phyloP scores from a whole-genome alignment of 2,888 invertebrate genomes.

The Stramonita haemastoma region DNA sequence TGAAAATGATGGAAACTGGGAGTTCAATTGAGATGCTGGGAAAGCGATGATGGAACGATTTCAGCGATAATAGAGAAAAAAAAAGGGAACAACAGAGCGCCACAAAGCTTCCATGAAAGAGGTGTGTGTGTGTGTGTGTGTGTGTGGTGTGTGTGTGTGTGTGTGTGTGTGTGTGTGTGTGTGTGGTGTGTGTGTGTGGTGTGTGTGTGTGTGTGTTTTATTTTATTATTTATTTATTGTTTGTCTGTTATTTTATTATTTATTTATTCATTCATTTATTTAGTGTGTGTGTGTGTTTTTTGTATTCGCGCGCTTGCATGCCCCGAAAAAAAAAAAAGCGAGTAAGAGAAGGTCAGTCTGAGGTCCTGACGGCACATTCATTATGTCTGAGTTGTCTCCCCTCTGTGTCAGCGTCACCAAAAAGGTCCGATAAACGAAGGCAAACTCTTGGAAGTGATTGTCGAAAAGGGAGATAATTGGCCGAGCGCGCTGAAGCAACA shows the following conservation, averaged over 20 bases:
- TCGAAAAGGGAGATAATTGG: constrained; percentile 32
- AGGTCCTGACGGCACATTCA: neutral
- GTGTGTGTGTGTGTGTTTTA: no score
- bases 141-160: neutral
- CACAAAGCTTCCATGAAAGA: neutral
- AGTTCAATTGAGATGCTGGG: no score
- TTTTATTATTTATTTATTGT: no score
- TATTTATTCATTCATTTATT: no score
- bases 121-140: no score
- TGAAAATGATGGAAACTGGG: no score
- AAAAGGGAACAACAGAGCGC: neutral
- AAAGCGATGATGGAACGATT: no score
- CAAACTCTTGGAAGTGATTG: constrained; percentile 36
- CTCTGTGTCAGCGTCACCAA: neutral
- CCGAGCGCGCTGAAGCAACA: constrained; percentile 23
- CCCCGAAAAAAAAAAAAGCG: neutral
- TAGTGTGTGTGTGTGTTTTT: no score
- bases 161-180: neutral
- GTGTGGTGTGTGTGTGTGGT: no score
- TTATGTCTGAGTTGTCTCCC: neutral
- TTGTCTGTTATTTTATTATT: no score
- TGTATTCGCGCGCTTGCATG: no score
- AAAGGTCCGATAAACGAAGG: constrained; percentile 26
- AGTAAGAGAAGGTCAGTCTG: neutral
- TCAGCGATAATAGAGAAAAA: neutral